Base-by-base conservation (phyloP, 2,113 vertebrate genomes). In the Oceanodroma tethys region DNA sequence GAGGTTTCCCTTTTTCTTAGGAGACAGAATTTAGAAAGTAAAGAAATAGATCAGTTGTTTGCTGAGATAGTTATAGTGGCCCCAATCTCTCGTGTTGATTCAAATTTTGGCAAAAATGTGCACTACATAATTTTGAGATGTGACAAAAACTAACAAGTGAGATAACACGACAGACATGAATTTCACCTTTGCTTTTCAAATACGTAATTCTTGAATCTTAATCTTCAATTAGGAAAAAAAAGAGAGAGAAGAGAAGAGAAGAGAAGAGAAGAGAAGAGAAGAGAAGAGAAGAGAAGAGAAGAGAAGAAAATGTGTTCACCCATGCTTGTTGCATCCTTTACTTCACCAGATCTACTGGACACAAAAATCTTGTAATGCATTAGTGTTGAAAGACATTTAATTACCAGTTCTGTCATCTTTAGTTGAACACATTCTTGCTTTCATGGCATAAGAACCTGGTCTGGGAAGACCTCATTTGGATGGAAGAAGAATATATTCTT, bases 1-100 rank as follows among this genome's bases (percentile, higher is more conserved):
- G 7, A 48, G 3, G 2, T 50, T 80, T 92, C 48, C 2, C 5
- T 65, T 73, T 89, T 43, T 43, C 21, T 74, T 63, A 52, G 38
- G 15, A 63, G 14, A 25, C 4, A 74, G 6, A 7, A 48, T 53
- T 48, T 42, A 40, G 23, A 67, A 74, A 55, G 15, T 17, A 56
- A 76, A 78, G 40, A 73, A 76, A 56, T 11, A 68, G 6, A 8
- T 56, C 20, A 32, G 14, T 19, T 85, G 2, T 2, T 34, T 89
- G 11, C 30, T 56, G 16, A 3, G 7, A 34, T 18, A 73, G 1
- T 36, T 86, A 20, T 2, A 47, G 3, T 27, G 6, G 1, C 3
- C 11, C 4, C 0, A 18, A 17, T 27, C 17, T 16, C 16, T 38
- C 20, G 4, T 3, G 30, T 36, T 82, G 23, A 47, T 81, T 91